A percentile compares a stretch with the other conserved stretches of the same genome.
Evolutionary conservation across 2,888 invertebrate species (phyloP).

Genomic region (Tryphoninae sp.): DNA sequence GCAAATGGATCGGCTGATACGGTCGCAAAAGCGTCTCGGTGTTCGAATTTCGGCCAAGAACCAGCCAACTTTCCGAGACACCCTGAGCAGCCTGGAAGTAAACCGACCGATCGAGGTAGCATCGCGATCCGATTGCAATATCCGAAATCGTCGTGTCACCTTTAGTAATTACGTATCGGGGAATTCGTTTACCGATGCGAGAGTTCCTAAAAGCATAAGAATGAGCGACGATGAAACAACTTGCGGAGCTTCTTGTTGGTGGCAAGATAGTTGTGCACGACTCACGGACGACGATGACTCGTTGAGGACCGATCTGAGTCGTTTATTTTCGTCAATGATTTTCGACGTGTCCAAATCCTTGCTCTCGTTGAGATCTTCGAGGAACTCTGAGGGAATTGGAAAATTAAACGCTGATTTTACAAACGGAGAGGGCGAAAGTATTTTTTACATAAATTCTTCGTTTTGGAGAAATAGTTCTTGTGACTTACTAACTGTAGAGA

Average conservation of each 20-base stretch:
- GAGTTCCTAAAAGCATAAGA: slow-evolving; percentile 4
- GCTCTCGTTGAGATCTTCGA: slow-evolving; percentile 31
- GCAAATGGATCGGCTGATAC: slow-evolving; percentile 31
- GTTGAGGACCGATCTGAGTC: slow-evolving; percentile 41
- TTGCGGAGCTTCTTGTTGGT: slow-evolving; percentile 11
- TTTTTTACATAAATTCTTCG: slow-evolving; percentile 44
- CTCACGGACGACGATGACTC: slow-evolving; percentile 32
- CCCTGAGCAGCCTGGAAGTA: slow-evolving; percentile 30
- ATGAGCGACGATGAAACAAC: slow-evolving; percentile 32
- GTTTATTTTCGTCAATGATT: slow-evolving; percentile 47
- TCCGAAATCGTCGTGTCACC: slow-evolving; percentile 57
- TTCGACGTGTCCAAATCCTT: slow-evolving; percentile 52
- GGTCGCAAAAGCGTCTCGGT: slow-evolving; percentile 50
- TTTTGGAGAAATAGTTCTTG: slow-evolving; percentile 46
- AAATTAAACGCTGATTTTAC: not conserved
- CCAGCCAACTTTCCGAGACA: slow-evolving; percentile 2
- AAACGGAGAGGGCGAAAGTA: slow-evolving; percentile 6
- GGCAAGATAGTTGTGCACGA: slow-evolving; percentile 37
- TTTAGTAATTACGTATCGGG: slow-evolving; percentile 57
- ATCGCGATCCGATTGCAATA: slow-evolving; percentile 19
- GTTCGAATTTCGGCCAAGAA: slow-evolving; percentile 28
- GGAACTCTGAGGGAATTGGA: slow-evolving; percentile 1
- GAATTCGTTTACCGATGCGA: slow-evolving; percentile 29
- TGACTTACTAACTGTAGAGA: slow-evolving; percentile 23
- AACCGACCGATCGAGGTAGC: slow-evolving; percentile 21